Evolutionary conservation across 1,140 invertebrate species (phyloP).

Genomic region (Babylonia areolata): DNA sequence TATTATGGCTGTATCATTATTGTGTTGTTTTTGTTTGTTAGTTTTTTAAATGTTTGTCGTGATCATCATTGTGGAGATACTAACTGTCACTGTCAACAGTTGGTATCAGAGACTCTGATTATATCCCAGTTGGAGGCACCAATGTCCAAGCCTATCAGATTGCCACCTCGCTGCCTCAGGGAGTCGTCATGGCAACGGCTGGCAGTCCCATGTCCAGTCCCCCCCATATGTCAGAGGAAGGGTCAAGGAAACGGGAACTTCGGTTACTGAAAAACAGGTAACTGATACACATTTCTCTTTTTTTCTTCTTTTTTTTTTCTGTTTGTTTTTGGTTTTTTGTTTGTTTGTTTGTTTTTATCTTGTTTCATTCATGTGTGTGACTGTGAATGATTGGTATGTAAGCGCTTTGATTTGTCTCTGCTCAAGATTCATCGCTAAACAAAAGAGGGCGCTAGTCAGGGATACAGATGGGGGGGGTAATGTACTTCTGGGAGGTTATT

Average conservation of each 20-base stretch:
- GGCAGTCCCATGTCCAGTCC: constrained; percentile 64
- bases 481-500: too few relatives aligned
- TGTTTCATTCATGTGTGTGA: constrained; percentile 12
- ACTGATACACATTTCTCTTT: constrained; percentile 23
- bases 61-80: too few relatives aligned
- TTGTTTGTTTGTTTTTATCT: constrained; percentile 26
- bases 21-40: too few relatives aligned
- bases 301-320: neutral
- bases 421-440: too few relatives aligned
- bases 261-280: constrained; percentile 95
- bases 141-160: constrained; percentile 77
- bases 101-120: too few relatives aligned
- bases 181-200: constrained; percentile 76
- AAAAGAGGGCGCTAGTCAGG: too few relatives aligned
- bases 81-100: neutral
- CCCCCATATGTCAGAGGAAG: constrained; percentile 69
- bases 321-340: neutral
- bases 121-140: constrained; percentile 62
- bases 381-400: too few relatives aligned
- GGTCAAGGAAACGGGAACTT: constrained; percentile 90
- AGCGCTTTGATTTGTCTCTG: too few relatives aligned
- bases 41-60: neutral
- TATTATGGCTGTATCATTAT: too few relatives aligned
- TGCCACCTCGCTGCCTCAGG: constrained; percentile 74
- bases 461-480: too few relatives aligned